phyloP scores from a whole-genome alignment of 1,140 invertebrate species.

The Drosophila tristis region DNA sequence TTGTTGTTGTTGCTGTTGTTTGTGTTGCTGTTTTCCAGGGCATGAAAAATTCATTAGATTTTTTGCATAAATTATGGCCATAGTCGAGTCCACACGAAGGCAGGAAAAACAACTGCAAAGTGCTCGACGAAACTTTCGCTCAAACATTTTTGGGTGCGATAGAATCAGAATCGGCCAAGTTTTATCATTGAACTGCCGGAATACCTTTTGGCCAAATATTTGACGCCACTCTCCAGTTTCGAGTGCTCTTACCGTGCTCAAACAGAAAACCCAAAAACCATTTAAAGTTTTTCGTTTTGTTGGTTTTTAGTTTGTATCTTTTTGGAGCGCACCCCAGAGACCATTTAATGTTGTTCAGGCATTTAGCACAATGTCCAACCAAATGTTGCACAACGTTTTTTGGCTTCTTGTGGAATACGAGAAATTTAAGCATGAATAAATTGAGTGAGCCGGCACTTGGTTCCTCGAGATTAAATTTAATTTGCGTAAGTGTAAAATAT shows the following conservation, averaged over 20 bases:
- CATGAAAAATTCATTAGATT: conserved; percentile 80
- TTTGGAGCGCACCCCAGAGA: not conserved
- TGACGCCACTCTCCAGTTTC: conserved; percentile 6
- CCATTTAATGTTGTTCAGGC: conserved; percentile 19
- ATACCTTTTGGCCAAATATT: conserved; percentile 39
- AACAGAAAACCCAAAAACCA: too few relatives aligned
- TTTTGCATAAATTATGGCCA: conserved; percentile 74
- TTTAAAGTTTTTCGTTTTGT: too few relatives aligned
- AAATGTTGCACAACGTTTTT: too few relatives aligned
- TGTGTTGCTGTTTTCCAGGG: conserved; percentile 21
- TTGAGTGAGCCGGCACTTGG: too few relatives aligned
- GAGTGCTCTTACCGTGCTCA: conserved; percentile 17
- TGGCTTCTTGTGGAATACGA: too few relatives aligned
- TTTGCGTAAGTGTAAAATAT: too few relatives aligned
- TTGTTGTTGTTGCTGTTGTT: conserved; percentile 20
- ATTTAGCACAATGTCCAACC: too few relatives aligned
- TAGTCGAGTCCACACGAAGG: conserved; percentile 14
- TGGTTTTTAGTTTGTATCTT: too few relatives aligned
- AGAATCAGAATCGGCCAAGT: conserved; percentile 8
- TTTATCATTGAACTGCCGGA: conserved; percentile 15
- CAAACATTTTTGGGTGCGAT: conserved; percentile 14
- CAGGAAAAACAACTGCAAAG: conserved; percentile 22
- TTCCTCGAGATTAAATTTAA: too few relatives aligned
- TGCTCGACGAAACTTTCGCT: conserved; percentile 17
- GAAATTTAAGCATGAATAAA: too few relatives aligned